phyloP scores from a whole-genome alignment of 2,113 vertebrate species.

The Chunga burmeisteri region DNA sequence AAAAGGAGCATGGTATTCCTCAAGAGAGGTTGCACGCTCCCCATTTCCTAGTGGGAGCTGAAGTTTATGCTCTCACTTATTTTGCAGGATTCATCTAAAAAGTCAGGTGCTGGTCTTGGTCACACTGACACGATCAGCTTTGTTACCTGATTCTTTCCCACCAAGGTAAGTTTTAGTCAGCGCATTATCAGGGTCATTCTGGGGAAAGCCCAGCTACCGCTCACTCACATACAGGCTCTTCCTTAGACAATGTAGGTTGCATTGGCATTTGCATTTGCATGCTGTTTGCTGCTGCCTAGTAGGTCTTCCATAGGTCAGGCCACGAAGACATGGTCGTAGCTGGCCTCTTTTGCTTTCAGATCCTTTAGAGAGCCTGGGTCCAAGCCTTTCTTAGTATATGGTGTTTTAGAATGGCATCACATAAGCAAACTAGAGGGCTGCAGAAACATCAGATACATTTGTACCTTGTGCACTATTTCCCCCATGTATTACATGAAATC shows the following conservation, averaged over 20 bases:
- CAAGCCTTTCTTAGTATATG: not conserved
- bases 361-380: not conserved
- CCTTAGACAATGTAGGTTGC: not conserved
- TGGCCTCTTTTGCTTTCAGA: not conserved
- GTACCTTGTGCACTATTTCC: not conserved
- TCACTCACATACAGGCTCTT: not conserved
- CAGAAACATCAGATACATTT: not conserved
- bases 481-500: rapidly evolving
- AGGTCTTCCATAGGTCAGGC: not conserved
- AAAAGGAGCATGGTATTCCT: not conserved
- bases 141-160: not conserved
- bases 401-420: not conserved
- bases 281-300: too few species aligned
- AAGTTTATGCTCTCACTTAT: not conserved
- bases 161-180: not conserved
- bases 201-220: not conserved
- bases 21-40: not conserved
- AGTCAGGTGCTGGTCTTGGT: not conserved
- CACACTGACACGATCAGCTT: not conserved
- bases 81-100: not conserved
- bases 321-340: not conserved
- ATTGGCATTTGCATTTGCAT: not conserved
- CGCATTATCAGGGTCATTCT: not conserved
- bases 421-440: not conserved
- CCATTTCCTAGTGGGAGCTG: not conserved